Base-by-base conservation (phyloP, 92 coral and sea anemone genomes). In the Chrysogorgia sp. region DNA sequence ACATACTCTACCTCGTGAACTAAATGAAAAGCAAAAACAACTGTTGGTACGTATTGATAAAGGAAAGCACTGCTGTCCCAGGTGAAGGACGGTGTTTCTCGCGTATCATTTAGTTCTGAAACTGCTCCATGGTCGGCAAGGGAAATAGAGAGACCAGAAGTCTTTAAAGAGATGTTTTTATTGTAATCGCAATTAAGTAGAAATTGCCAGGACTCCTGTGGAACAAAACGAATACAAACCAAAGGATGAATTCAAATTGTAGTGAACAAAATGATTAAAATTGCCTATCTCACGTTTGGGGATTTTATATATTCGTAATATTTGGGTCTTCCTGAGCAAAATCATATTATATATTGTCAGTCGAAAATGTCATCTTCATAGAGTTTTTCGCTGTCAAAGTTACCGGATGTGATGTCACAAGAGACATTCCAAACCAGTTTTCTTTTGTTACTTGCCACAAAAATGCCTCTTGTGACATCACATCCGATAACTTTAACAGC, bases 1-100 rank as follows among this genome's bases (percentile, higher is more conserved):
- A 47, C 7, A 47, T 43, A 32, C 34, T 40, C 57, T 81, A 91
- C 98, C 98, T 93, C 98, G 45, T 94, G 90, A 34, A 94, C 75
- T 74, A 94, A 77, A 59, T 91, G 97, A 86, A 91, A 90, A 9
- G 93, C 94, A 75, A 91, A 89, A 78, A 94, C 75, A 55, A 94
- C 85, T 10, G 92, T 82, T 28, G 97, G 92, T 14, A 82, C 43
- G 53, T 89, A 68, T 34, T 76, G 86, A 71, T 84, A 83, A 58
- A 94, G 66, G 35, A 82, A 81, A 30, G 97, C 89, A 55, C 80
- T 81, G 34, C 77, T 75, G 63, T 94, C 86, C 49, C 90, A 59
- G 55, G 88, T 91, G 31, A 28, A 57, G 20, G 64, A 10, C 28
- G 33, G 77, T 57, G 47, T 30, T 28, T 31, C 31, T 7, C 24